Evolutionary conservation across 1,140 invertebrate genomes (phyloP).

Genomic region (Orchestia grillus): DNA sequence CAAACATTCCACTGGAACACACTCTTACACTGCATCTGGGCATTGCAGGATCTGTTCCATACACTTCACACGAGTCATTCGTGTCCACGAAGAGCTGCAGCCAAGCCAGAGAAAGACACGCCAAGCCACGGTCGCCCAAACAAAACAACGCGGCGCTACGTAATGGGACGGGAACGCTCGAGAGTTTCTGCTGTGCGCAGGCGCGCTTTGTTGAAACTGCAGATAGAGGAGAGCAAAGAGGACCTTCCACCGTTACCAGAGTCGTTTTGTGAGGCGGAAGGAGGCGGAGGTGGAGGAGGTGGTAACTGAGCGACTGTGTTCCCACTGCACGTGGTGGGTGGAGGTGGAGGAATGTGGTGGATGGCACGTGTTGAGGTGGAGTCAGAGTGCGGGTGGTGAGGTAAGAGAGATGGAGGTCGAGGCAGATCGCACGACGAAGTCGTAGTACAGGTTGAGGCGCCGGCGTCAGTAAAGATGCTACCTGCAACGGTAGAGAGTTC

Average conservation of each 20-base stretch:
- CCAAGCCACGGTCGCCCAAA: neutral
- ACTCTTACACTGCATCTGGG: neutral
- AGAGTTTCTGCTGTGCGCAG: neutral
- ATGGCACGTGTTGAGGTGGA: neutral
- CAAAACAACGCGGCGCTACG: neutral
- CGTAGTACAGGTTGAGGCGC: neutral
- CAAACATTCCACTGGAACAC: neutral
- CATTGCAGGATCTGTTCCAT: neutral
- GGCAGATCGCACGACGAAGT: neutral
- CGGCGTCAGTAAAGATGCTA: constrained; percentile 11
- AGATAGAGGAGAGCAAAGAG: neutral
- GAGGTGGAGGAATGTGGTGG: neutral
- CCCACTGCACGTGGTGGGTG: neutral
- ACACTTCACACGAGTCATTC: neutral
- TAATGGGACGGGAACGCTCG: neutral
- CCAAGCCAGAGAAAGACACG: neutral
- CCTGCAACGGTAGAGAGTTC: neutral
- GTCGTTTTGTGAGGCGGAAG: neutral
- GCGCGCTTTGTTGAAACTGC: constrained; percentile 16
- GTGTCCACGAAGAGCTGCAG: neutral
- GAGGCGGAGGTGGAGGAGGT: neutral
- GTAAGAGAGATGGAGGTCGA: neutral
- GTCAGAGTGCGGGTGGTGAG: neutral
- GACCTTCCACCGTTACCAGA: neutral
- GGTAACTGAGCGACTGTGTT: neutral